These are phyloP conservation scores for Hypena proboscidalis DNA, from an alignment of 2,888 invertebrate genomes.

Conservation along the genomic window DNA sequence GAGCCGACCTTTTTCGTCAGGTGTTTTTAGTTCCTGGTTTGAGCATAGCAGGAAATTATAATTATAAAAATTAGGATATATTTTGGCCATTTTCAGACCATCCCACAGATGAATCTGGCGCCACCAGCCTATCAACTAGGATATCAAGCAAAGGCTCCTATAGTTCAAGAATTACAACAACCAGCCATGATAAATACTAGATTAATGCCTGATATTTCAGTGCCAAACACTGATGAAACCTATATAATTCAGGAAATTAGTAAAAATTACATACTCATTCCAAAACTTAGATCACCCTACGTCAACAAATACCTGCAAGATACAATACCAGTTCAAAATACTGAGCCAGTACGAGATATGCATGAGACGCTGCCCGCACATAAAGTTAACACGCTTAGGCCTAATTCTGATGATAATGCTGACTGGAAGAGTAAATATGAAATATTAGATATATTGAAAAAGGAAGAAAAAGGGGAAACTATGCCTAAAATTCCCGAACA, in stretches of 20 bases:
- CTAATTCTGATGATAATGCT: slow-evolving; percentile 43
- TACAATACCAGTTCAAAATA: slow-evolving; percentile 15
- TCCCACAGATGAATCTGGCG: slow-evolving; percentile 2
- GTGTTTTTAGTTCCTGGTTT: too few species aligned
- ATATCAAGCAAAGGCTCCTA: slow-evolving; percentile 12
- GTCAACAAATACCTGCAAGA: slow-evolving; percentile 34
- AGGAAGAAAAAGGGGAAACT: slow-evolving; percentile 58
- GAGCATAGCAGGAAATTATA: too few species aligned
- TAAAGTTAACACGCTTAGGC: slow-evolving; percentile 1
- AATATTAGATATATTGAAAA: slow-evolving; percentile 69
- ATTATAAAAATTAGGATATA: slow-evolving; percentile 9
- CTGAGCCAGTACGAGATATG: slow-evolving; percentile 7
- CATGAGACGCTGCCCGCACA: slow-evolving; percentile 2
- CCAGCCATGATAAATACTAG: slow-evolving; percentile 22
- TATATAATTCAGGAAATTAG: slow-evolving; percentile 66
- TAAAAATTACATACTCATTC: slow-evolving; percentile 76
- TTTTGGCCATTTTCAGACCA: too few species aligned
- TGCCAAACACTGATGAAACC: slow-evolving; percentile 48
- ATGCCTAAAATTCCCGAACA: too few species aligned
- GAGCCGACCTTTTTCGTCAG: too few species aligned
- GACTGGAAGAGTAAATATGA: slow-evolving; percentile 80
- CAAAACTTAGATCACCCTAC: slow-evolving; percentile 52
- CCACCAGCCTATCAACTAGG: slow-evolving; percentile 10
- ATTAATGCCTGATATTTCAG: slow-evolving; percentile 32
- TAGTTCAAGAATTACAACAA: slow-evolving; percentile 17